Evolutionary conservation across 1,140 invertebrate species (phyloP), one percentile per base, ranked within the genome.

Genomic region (Cherax destructor): DNA sequence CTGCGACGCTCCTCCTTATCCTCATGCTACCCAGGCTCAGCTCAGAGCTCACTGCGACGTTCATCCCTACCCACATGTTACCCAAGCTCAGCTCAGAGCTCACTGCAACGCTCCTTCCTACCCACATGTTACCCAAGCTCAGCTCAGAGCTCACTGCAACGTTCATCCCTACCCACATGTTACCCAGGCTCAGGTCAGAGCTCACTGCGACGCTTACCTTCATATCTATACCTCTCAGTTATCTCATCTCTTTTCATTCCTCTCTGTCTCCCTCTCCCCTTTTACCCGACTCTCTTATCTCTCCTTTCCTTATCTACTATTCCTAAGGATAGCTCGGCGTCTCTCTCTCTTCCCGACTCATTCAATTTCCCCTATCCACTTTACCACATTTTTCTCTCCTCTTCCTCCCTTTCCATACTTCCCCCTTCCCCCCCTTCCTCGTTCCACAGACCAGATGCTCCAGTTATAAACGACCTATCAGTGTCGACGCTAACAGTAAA

Each of bases 391-490:
- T 41, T 49, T 21, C 65, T 9, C 5, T 9, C 24, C 83, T 61
- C 78, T 76, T 24, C 69, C 87, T 41, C 50, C 41, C 18, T 50
- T 47, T 50, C 77, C 69, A 6, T 72, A 30, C 50, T n/a, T 81
- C 59, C 50, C 59, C 78, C 41, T 41, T 21, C 78, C 86, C 59
- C 41, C 61, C 86, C 52, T 74, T 47, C 76, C 56, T 56, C 76
- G 21, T 69, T 52, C 76, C 56, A 59, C 72, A 18, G 69, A 81
- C 78, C 86, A 88, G 86, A 80, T 88, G 86, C 77, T 88, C 49
- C 78, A 18, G 86, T 81, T 81, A 81, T 88, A 81, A 88, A 81
- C 86, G 86, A 88, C 59, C 86, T 59, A 88, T 88, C 86, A 88
- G 86, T 80, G 86, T 69, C 24, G 86, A n/a, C 41, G 86, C 61